Conservation (phyloP, 2,113 vertebrate genomes). For the Spizaetus ornatus region DNA sequence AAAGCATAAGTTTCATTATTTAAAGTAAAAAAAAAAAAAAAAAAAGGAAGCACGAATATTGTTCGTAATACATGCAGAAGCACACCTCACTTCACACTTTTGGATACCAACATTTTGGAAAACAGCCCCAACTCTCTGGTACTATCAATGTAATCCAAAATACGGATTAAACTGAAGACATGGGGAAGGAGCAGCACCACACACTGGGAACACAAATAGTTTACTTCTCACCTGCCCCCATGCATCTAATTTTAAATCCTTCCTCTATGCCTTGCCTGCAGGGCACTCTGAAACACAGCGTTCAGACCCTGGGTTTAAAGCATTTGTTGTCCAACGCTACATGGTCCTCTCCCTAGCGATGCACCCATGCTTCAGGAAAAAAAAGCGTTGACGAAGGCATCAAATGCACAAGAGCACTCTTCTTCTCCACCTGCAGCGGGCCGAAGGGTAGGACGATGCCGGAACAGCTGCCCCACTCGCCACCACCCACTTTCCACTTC, state of each 20-base stretch:
- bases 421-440: not conserved
- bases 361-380: not conserved
- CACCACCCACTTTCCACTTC: not conserved
- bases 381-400: not conserved
- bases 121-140: not conserved
- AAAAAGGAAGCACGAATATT: not conserved
- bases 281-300: rapidly evolving
- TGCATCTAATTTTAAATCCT: not conserved
- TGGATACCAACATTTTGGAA: not conserved
- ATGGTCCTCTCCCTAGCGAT: not conserved
- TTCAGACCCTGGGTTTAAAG: not conserved
- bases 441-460: rapidly evolving
- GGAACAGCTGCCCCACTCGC: rapidly evolving
- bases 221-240: not conserved
- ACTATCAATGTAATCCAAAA: not conserved
- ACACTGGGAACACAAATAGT: not conserved
- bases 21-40: not conserved
- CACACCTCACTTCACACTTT: not conserved
- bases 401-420: not conserved
- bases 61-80: not conserved
- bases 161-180: rapidly evolving
- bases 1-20: not conserved
- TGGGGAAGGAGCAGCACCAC: not conserved
- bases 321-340: rapidly evolving
- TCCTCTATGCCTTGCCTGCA: not conserved